Evolutionary conservation across 1,140 invertebrate genomes (phyloP), one percentile per base, ranked within the genome.

Genomic region (Spodoptera litura): DNA sequence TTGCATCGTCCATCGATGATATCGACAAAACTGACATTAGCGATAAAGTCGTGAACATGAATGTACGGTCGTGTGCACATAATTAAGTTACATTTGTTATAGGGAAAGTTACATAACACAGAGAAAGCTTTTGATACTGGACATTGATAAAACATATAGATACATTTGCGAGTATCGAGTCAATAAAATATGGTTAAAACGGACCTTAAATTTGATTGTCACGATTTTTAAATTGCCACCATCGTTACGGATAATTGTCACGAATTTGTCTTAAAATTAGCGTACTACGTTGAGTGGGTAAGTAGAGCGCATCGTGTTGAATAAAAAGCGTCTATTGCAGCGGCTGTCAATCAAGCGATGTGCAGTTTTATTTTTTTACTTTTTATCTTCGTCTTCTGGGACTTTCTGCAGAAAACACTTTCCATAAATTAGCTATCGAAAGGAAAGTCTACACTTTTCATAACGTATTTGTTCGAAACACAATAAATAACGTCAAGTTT

Each of bases 31-130:
- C 85, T 86, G 78, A 61, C 62, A 80, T 78, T 70, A 80, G 74
- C 78, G 80, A 80, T 79, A 80, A 81, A 85, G 59, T 88, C 85
- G 85, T 87, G 83, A 85, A 80, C 80, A 78, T 82, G 79, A 81
- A 74, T 77, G 81, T 82, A 73, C 83, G 83, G 79, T 88, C 87
- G 87, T 88, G 87, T 81, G 85, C 74, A 83, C 80, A 71, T 85
- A 81, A 88, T 84, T 85, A 87, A 83, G 71, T 66, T 79, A 68
- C 68, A 66, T 78, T 79, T 83, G 78, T 83, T 80, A 81, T 78
- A 79, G 68, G 55, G 31, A 78, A 72, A 35, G 56, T 83, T 85
- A 81, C 78, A 49, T 85, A 85, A 87, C 13, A 71, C 53, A 73
- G 66, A 58, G 80, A 83, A 81, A 83, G 82, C 75, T 75, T 76